These are phyloP conservation scores for Chesias legatella DNA, from an alignment of 2,888 invertebrate genomes.

Conservation along the genomic window DNA sequence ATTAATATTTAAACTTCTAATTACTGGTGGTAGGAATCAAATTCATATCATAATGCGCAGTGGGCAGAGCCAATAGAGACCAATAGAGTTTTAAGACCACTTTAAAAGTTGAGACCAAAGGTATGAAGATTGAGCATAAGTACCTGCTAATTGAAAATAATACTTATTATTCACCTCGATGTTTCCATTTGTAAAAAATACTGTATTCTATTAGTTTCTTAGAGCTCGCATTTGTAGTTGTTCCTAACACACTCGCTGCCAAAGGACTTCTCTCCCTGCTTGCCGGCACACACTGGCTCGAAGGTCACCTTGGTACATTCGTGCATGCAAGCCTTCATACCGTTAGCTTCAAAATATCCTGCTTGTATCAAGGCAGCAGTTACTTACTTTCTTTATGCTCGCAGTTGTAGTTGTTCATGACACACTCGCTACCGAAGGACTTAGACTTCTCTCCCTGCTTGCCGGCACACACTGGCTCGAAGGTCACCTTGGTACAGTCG, in stretches of 20 bases:
- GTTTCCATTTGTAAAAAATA: no score
- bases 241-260: conserved; percentile 83
- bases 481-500: conserved; percentile 70
- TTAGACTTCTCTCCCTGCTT: conserved; percentile 78
- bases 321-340: conserved; percentile 78
- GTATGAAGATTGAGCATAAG: no score
- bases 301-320: conserved; percentile 72
- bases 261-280: conserved; percentile 80
- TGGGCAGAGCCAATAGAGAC: no score
- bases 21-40: no score
- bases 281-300: conserved; percentile 83
- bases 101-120: no score
- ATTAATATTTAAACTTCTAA: no score
- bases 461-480: conserved; percentile 83
- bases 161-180: no score
- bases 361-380: no score
- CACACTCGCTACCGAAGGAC: conserved; percentile 83
- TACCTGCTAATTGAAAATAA: no score
- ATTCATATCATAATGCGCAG: no score
- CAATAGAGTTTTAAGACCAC: no score
- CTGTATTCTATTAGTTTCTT: conserved; percentile 83
- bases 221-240: conserved; percentile 84
- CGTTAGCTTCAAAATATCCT: conserved; percentile 70
- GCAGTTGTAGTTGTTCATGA: conserved; percentile 83
- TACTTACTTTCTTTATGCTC: conserved; percentile 83